These are phyloP conservation scores for Pampusana beccarii DNA, from an alignment of 2,113 vertebrate genomes.

Conservation along the genomic window DNA sequence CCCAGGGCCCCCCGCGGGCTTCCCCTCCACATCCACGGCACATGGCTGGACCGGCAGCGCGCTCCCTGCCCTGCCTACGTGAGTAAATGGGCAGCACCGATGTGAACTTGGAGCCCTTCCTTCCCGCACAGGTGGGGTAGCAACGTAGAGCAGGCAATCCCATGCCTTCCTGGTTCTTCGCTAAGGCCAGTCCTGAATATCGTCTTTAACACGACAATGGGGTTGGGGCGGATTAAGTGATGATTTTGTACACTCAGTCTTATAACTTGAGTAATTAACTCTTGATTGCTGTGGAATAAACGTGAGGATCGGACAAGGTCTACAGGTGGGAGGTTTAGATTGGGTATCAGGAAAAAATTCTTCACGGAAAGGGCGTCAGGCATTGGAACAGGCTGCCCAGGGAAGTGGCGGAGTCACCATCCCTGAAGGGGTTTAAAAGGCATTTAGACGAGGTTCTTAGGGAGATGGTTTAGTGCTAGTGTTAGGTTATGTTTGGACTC, in stretches of 20 bases:
- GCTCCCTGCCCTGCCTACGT: conserved; percentile 64
- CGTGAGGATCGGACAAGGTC: background rate
- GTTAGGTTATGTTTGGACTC: too few relatives aligned
- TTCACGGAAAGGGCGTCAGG: too few relatives aligned
- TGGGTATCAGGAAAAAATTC: too few relatives aligned
- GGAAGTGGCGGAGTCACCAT: too few relatives aligned
- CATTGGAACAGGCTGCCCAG: too few relatives aligned
- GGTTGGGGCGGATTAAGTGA: background rate
- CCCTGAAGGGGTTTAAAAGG: too few relatives aligned
- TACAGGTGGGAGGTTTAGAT: too few relatives aligned
- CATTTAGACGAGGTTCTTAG: too few relatives aligned
- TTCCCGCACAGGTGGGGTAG: background rate
- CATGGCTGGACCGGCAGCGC: conserved; percentile 28
- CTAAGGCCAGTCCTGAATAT: background rate
- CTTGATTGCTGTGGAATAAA: background rate
- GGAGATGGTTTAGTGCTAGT: too few relatives aligned
- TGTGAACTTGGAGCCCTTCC: fast-evolving
- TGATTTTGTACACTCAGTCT: background rate
- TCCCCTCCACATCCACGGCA: conserved; percentile 33
- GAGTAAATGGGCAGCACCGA: background rate
- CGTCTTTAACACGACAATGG: background rate
- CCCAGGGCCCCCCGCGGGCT: background rate
- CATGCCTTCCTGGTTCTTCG: background rate
- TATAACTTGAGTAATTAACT: background rate
- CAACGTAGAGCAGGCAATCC: too few relatives aligned